Evolutionary conservation across 1,140 invertebrate species (phyloP), one percentile per base, ranked within the genome.

Genomic region (Chrysopa pallens): DNA sequence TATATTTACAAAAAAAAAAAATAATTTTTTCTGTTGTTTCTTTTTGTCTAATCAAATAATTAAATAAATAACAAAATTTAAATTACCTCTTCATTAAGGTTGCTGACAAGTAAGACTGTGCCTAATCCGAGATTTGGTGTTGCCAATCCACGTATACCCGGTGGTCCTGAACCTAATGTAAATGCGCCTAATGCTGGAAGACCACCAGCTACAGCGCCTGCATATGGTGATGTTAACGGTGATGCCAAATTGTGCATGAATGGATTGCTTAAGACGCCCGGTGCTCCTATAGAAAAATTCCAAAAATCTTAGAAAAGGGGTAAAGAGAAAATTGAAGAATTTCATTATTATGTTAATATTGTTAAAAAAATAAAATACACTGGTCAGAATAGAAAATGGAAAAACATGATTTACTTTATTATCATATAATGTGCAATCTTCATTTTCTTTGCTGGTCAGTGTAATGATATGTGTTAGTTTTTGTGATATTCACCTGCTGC

Each of bases 1-100:
- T 38, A 7, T 13, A 42, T 42, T 29, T 11, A 29, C 31, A 12
- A 38, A 9, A 29, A 38, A 35, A n/a, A n/a, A 11, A 23, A 14
- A 11, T 14, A 42, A 36, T 35, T 28, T 36, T 14, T 42, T 42
- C 11, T 29, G 14, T 36, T 37, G 15, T 27, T 36, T 39, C 15
- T 35, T 36, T 47, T 37, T 31, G 23, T 29, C 11, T 40, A 13
- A 31, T 4, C 8, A 23, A 23, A 23, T 23, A 3, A 23, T 42
- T 37, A 29, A 40, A 36, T 42, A 40, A 36, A 29, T 35, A 42
- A 36, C 12, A 15, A 40, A 36, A 39, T 37, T 31, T 38, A 52
- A 69, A 69, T 68, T 68, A 90, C 87, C 83, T 91, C 86, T 66
- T 91, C 86, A 63, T 90, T 90, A 45, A 91, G 72, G 64, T 90